These are phyloP conservation scores for Girardinus metallicus DNA, from an alignment of 2,797 vertebrate species.

Conservation along the genomic window DNA sequence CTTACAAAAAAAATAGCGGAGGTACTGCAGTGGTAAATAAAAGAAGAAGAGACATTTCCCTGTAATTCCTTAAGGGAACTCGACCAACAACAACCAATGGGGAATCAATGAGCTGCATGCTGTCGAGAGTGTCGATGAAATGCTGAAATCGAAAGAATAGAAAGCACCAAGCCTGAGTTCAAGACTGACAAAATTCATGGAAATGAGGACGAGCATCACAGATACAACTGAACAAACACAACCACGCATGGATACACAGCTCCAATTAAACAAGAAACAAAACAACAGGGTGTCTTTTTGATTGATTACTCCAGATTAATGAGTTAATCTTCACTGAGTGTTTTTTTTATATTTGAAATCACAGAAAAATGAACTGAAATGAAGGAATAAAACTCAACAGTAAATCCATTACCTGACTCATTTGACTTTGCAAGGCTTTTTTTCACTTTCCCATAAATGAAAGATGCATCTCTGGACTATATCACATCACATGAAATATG, in stretches of 20 bases:
- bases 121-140: slow-evolving; percentile 68
- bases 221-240: slow-evolving; percentile 8
- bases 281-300: slow-evolving; percentile 54
- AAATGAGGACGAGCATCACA: slow-evolving; percentile 38
- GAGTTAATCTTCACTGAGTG: slow-evolving; percentile 37
- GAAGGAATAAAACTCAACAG: slow-evolving; percentile 13
- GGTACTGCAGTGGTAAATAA: slow-evolving; percentile 6
- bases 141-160: slow-evolving; percentile 46
- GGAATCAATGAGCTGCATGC: slow-evolving; percentile 76
- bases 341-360: slow-evolving; percentile 36
- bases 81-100: slow-evolving; percentile 69
- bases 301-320: slow-evolving; percentile 47
- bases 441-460: slow-evolving; percentile 35
- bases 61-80: slow-evolving; percentile 67
- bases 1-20: slow-evolving; percentile 14
- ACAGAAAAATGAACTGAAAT: slow-evolving; percentile 19
- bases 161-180: slow-evolving; percentile 52
- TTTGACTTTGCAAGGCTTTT: slow-evolving; percentile 32
- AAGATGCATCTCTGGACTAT: slow-evolving; percentile 39
- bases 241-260: slow-evolving; percentile 15
- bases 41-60: slow-evolving; percentile 44
- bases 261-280: slow-evolving; percentile 49
- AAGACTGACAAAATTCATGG: slow-evolving; percentile 46
- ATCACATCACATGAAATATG: slow-evolving; percentile 58
- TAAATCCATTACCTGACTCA: slow-evolving; percentile 17